Percentiles rank a stretch among this genome's conserved stretches.
Conservation (phyloP, 2,113 vertebrate species). For the Equus przewalskii region DNA sequence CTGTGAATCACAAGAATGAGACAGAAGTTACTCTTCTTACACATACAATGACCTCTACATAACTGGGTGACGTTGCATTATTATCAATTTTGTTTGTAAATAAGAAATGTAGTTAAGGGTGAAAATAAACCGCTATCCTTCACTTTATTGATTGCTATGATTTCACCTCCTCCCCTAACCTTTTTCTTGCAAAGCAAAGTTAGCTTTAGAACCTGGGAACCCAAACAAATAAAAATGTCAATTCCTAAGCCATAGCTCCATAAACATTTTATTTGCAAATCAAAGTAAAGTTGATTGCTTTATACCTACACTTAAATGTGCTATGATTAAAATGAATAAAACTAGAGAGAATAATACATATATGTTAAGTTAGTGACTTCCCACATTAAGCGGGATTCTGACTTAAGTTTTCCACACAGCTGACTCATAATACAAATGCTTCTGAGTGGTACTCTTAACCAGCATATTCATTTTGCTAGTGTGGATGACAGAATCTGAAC, state of each 20-base stretch:
- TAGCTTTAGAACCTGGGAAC: neutral
- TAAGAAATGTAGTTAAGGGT: neutral
- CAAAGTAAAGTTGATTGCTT: neutral
- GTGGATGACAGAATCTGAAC: neutral
- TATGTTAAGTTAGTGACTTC: neutral
- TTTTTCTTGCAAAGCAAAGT: neutral
- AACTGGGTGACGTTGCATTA: neutral
- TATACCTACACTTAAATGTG: slow-evolving; percentile 3
- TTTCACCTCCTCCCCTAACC: neutral
- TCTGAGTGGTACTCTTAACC: neutral
- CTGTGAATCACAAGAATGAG: neutral
- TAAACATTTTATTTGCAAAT: neutral
- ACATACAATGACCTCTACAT: fast-evolving
- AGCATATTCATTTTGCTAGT: neutral
- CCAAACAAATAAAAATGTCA: neutral
- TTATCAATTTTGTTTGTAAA: neutral
- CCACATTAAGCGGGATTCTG: slow-evolving; percentile 6
- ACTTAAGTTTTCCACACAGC: neutral
- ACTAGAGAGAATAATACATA: neutral
- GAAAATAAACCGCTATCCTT: neutral
- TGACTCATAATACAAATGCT: slow-evolving; percentile 34
- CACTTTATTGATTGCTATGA: neutral
- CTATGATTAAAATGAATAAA: slow-evolving; percentile 5
- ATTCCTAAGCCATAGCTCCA: neutral
- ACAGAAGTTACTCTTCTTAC: neutral